Conservation (phyloP, 2,797 vertebrate genomes). For the Alfaro cultratus region DNA sequence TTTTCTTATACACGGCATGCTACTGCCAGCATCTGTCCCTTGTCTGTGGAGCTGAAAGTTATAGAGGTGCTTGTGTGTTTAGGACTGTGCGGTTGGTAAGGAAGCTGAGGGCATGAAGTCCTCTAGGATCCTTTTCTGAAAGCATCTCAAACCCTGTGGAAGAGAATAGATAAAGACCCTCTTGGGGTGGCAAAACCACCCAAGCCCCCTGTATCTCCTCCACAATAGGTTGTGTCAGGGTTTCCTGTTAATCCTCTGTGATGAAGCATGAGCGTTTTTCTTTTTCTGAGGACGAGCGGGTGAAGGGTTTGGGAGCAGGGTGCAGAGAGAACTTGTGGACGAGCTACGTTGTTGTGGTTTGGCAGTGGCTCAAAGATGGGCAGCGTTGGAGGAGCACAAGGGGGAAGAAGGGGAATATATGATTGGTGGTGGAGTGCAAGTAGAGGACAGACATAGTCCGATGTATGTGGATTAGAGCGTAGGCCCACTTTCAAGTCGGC, state of each 20-base stretch:
- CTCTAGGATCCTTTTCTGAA: constrained; percentile 53
- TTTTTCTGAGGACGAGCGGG: constrained; percentile 2
- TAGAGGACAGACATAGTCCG: constrained; percentile 57
- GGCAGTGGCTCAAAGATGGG: constrained; percentile 29
- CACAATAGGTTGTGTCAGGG: constrained; percentile 78
- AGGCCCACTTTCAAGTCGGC: constrained; percentile 88
- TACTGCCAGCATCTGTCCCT: constrained; percentile 15
- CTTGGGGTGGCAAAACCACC: constrained; percentile 71
- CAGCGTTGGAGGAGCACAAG: constrained; percentile 33
- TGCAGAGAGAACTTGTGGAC: constrained; percentile 35
- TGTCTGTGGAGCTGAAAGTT: constrained; percentile 29
- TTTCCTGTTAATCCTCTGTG: constrained; percentile 80
- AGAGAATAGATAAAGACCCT: constrained; percentile 49
- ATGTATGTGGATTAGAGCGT: constrained; percentile 84
- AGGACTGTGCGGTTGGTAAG: constrained; percentile 36
- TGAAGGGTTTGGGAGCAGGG: constrained; percentile 50
- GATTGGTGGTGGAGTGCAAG: constrained; percentile 47
- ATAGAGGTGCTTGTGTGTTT: constrained; percentile 38
- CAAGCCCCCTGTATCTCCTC: constrained; percentile 66
- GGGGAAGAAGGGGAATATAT: constrained; percentile 37
- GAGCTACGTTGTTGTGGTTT: constrained; percentile 49
- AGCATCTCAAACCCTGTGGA: constrained; percentile 57
- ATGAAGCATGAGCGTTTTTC: constrained; percentile 75
- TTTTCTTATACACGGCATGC: constrained; percentile 45
- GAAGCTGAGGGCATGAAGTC: constrained; percentile 53